Conservation (phyloP, 2,113 vertebrate species). For the Cisticola juncidis region DNA sequence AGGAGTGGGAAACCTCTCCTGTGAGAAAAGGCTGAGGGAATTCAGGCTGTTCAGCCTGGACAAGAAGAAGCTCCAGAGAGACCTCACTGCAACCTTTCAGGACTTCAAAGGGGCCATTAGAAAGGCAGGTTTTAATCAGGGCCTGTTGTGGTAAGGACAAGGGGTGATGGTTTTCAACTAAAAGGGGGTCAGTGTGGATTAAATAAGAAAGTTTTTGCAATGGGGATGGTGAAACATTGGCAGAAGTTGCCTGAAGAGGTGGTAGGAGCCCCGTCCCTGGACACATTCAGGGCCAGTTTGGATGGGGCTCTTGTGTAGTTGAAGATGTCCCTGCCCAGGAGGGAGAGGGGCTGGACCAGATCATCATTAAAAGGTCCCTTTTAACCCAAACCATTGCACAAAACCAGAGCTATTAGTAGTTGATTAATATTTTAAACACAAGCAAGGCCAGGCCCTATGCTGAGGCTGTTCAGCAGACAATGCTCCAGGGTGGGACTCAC, state of each 20-base stretch:
- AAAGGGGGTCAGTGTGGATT: background rate
- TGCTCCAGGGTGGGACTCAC: accelerated
- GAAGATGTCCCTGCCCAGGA: background rate
- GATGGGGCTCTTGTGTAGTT: accelerated
- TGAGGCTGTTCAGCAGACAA: background rate
- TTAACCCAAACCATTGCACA: background rate
- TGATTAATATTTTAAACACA: background rate
- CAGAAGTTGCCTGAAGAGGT: background rate
- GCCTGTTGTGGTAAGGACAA: background rate
- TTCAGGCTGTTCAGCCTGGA: background rate
- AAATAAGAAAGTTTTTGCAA: background rate
- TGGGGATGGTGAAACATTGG: background rate
- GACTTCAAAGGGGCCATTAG: background rate
- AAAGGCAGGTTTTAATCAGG: background rate
- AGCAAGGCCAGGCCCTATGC: background rate
- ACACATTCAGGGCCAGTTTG: background rate
- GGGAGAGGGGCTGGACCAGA: background rate
- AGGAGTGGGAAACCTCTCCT: background rate
- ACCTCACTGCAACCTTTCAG: too few relatives aligned
- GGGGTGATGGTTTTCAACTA: background rate
- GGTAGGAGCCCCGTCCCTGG: background rate
- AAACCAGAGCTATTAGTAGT: accelerated
- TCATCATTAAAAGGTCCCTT: background rate
- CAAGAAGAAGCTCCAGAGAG: background rate
- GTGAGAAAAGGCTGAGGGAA: background rate